Conservation (phyloP, 2,113 vertebrate species). For the Brachyistius frenatus region DNA sequence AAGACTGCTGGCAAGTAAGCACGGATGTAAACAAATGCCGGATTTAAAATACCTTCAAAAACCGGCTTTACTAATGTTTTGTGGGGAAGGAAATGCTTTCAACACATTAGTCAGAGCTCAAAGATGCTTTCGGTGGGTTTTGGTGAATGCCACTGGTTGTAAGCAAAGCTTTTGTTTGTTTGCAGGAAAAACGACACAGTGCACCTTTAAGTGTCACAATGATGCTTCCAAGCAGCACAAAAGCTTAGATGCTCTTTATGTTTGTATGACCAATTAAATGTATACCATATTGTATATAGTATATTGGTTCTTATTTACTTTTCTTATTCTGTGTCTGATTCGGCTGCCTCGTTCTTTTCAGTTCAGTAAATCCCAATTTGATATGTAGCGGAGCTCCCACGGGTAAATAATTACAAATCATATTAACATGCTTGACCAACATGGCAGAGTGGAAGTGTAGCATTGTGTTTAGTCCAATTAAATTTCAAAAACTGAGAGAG, state of each 20-base stretch:
- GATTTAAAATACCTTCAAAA: background rate
- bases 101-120: background rate
- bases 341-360: too few species aligned
- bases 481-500: background rate
- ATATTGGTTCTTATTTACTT: background rate
- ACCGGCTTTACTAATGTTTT: background rate
- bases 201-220: background rate
- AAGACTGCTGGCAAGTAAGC: background rate
- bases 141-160: background rate
- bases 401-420: background rate
- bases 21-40: conserved; percentile 8
- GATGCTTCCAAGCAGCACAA: background rate
- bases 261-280: background rate
- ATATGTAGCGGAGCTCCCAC: background rate
- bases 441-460: background rate
- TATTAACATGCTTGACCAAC: background rate
- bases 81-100: background rate
- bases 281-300: background rate
- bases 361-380: too few species aligned
- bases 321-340: background rate
- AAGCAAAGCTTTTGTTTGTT: conserved; percentile 7
- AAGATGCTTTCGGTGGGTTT: conserved; percentile 5
- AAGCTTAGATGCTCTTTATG: conserved; percentile 5
- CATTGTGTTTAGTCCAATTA: conserved; percentile 6
- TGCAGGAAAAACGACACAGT: background rate